phyloP scores from a whole-genome alignment of 2,888 invertebrate species.

The Harpalus rubripes region DNA sequence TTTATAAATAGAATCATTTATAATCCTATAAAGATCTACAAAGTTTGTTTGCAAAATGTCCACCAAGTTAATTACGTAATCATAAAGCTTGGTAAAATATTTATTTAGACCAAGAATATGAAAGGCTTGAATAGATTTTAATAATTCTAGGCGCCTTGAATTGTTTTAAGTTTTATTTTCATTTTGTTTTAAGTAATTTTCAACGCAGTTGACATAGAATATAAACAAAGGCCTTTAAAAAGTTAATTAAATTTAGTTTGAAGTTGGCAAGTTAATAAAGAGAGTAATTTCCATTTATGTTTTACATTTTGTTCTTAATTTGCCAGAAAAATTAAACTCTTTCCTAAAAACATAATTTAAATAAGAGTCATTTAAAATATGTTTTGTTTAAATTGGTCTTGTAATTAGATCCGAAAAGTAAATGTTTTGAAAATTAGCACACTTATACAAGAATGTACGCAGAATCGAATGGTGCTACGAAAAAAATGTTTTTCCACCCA shows the following conservation, averaged over 20 bases:
- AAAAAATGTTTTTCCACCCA: too few relatives aligned
- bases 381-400: too few relatives aligned
- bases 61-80: not conserved
- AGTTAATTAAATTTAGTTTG: constrained; percentile 16
- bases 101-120: not conserved
- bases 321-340: not conserved
- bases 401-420: too few relatives aligned
- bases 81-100: not conserved
- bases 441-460: too few relatives aligned
- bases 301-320: not conserved
- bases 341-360: not conserved
- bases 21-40: too few relatives aligned
- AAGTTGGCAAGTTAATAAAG: constrained; percentile 6
- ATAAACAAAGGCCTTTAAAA: constrained; percentile 5
- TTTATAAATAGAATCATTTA: too few relatives aligned
- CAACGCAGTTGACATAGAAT: constrained; percentile 3
- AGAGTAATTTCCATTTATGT: constrained; percentile 4
- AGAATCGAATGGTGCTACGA: too few relatives aligned
- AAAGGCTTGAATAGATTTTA: not conserved
- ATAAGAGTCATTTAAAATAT: not conserved
- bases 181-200: not conserved
- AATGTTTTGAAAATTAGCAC: too few relatives aligned
- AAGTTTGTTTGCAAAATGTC: not conserved
- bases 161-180: not conserved
- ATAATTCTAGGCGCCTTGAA: not conserved